These are phyloP conservation scores for Phocoena sinus DNA, from an alignment of 2,113 vertebrate genomes.

Conservation along the genomic window DNA sequence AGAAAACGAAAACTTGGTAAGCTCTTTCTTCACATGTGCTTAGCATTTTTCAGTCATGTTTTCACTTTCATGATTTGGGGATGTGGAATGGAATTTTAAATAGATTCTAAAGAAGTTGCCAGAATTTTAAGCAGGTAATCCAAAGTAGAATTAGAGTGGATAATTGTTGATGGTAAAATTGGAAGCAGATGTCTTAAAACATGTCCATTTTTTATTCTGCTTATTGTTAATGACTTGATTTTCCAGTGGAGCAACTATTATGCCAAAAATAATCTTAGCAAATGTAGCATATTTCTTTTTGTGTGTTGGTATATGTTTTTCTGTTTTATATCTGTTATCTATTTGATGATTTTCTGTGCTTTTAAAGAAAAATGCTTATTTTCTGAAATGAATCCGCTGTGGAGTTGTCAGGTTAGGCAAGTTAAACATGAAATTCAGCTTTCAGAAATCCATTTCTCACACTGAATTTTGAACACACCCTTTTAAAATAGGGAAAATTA, in stretches of 20 bases:
- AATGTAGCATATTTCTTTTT: not conserved
- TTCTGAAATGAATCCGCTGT: not conserved
- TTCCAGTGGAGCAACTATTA: not conserved
- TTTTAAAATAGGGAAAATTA: slow-evolving; percentile 17
- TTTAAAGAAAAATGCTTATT: slow-evolving; percentile 27
- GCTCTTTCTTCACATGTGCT: not conserved
- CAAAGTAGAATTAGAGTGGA: not conserved
- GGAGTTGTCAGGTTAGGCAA: not conserved
- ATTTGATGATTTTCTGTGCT: not conserved
- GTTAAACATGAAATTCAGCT: not conserved
- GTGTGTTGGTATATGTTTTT: not conserved
- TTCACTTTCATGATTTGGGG: not conserved
- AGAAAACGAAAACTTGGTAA: slow-evolving; percentile 75
- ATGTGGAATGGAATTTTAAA: not conserved
- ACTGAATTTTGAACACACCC: not conserved
- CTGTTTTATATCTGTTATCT: not conserved
- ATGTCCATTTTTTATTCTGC: not conserved
- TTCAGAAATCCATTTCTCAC: slow-evolving; percentile 23
- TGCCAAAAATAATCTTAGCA: not conserved
- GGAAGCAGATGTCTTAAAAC: not conserved
- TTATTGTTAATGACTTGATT: not conserved
- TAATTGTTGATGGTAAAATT: not conserved
- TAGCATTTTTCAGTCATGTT: not conserved
- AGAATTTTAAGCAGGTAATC: not conserved
- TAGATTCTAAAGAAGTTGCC: not conserved